Evolutionary conservation across 2,888 invertebrate genomes (phyloP), one percentile per base, ranked within the genome.

Genomic region (Rotaria socialis): DNA sequence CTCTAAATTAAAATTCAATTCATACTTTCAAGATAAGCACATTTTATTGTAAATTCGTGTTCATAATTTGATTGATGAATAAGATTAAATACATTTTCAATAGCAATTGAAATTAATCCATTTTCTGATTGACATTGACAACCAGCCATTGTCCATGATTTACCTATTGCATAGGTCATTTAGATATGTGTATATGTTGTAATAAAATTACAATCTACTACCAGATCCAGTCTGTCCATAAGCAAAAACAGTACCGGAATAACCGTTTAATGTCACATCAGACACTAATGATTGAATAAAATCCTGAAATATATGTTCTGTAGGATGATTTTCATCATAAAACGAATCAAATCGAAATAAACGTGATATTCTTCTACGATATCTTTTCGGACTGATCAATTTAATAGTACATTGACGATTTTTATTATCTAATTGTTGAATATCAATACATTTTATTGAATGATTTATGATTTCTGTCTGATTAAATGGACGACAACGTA

Each of bases 401-500:
- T 47, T 41, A 47, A 80, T n/a, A 22, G 24, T 24, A 67, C 67
- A 67, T 16, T 11, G 35, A 27, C 5, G 27, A 6, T 35, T 67
- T 67, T 67, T 67, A 22, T 24, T 22, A 80, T 24, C 11, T 43
- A 47, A 47, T 43, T 47, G 24, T 41, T 47, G 75, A 7, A 80
- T 47, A 43, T 80, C 75, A 80, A 80, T 47, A 80, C 75, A 80
- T 80, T 80, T 80, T 80, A 47, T 47, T 24, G 75, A 43, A 47
- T n/a, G 41, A 41, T 22, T 47, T 19, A 47, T 16, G 0, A 80
- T 24, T 47, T 80, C 75, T 47, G 24, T 41, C 16, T 80, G 75
- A 80, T 47, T 80, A 47, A 80, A 80, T 80, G 75, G 75, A 24
- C 75, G 75, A 80, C 75, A 80, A 80, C 75, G 75, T 41, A 80